These are phyloP conservation scores for Elanoides forficatus DNA, from an alignment of 2,113 vertebrate species.

Conservation along the genomic window DNA sequence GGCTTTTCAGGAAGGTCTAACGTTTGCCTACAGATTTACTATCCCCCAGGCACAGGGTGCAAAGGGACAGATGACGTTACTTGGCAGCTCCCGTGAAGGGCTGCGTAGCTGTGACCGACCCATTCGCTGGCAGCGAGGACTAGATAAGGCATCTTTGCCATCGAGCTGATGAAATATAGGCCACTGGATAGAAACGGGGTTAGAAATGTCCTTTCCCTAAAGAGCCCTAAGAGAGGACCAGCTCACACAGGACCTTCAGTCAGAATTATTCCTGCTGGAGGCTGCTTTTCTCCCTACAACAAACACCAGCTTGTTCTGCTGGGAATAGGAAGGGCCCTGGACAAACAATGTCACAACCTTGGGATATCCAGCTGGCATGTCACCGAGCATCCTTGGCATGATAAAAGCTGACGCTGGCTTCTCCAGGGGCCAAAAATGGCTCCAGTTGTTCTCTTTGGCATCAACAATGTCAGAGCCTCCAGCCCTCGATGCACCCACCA, in stretches of 20 bases:
- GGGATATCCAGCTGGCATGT: neutral
- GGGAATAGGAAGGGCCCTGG: neutral
- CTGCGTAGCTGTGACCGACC: accelerated
- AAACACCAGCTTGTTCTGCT: neutral
- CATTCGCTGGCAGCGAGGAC: accelerated
- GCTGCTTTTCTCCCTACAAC: neutral
- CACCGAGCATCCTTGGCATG: neutral
- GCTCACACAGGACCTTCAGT: neutral
- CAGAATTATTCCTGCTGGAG: neutral
- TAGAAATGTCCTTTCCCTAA: neutral
- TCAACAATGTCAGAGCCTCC: neutral
- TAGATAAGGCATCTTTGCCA: neutral
- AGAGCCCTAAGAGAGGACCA: neutral
- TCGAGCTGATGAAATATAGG: neutral
- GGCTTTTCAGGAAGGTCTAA: slow-evolving; percentile 57
- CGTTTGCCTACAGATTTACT: slow-evolving; percentile 59
- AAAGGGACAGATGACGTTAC: neutral
- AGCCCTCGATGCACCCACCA: neutral
- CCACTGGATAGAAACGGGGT: neutral
- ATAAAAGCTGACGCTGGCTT: neutral
- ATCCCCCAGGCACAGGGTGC: neutral
- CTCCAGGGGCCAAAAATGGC: neutral
- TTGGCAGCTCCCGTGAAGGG: neutral
- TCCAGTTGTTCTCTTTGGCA: neutral
- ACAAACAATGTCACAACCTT: neutral